These are phyloP conservation scores for Tragopan temminckii DNA, from an alignment of 2,797 vertebrate species.

Conservation along the genomic window DNA sequence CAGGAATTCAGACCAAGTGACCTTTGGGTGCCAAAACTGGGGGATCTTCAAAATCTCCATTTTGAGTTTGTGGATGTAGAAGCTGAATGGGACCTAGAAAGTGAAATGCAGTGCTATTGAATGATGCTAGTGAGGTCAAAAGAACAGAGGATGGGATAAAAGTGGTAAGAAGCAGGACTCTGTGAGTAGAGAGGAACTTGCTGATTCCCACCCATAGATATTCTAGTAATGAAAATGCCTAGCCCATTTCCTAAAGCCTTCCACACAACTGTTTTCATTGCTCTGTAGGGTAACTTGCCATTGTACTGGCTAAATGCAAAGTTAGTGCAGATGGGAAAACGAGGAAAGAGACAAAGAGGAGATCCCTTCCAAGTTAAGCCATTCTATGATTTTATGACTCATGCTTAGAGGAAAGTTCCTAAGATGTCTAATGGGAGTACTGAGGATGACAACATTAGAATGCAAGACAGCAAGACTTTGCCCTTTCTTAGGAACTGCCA, in stretches of 20 bases:
- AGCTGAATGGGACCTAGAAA: too few relatives aligned
- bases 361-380: not conserved
- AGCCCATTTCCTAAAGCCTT: not conserved
- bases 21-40: not conserved
- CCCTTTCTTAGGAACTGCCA: not conserved
- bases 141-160: not conserved
- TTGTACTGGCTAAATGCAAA: not conserved
- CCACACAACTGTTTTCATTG: not conserved
- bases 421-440: not conserved
- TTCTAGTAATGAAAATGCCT: not conserved
- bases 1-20: not conserved
- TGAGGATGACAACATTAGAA: not conserved
- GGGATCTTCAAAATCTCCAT: too few relatives aligned
- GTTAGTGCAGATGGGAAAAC: not conserved
- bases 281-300: not conserved
- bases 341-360: not conserved
- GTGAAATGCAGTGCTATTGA: not conserved
- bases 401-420: not conserved
- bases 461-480: not conserved
- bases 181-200: not conserved
- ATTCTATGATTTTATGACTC: not conserved
- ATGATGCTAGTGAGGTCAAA: not conserved
- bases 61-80: not conserved
- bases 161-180: not conserved
- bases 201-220: not conserved